A percentile compares a stretch with the other conserved stretches of the same genome.
Evolutionary conservation across 2,797 vertebrate genomes (phyloP).

Genomic region (Aselliscus stoliczkanus): DNA sequence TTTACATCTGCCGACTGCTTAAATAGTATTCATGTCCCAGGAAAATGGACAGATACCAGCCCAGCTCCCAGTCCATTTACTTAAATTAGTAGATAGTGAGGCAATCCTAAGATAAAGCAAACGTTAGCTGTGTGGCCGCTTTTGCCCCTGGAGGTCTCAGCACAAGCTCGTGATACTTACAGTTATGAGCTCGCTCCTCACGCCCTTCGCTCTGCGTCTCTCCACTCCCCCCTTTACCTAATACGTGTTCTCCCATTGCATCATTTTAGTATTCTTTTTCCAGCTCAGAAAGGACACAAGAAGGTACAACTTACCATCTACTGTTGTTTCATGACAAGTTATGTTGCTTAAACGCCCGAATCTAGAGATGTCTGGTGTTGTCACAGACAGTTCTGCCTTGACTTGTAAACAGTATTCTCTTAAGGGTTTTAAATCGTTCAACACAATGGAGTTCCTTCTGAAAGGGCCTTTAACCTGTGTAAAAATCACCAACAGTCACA

Average conservation of each 20-base stretch:
- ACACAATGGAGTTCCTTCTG: not conserved
- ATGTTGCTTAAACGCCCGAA: conserved; percentile 50
- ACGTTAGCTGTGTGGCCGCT: rapidly evolving
- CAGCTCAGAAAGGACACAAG: not conserved
- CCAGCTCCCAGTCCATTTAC: rapidly evolving
- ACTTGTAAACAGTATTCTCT: conserved; percentile 78
- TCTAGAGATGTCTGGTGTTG: rapidly evolving
- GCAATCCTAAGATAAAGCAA: not conserved
- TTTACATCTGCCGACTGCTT: not conserved
- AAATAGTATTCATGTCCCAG: not conserved
- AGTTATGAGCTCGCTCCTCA: too few relatives aligned
- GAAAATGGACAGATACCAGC: not conserved
- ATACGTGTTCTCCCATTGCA: not conserved
- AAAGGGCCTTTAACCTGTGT: conserved; percentile 35
- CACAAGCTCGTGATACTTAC: rapidly evolving
- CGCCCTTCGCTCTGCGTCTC: not conserved
- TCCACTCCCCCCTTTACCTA: too few relatives aligned
- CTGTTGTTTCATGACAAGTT: conserved; percentile 68
- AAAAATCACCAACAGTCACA: not conserved
- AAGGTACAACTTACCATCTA: conserved; percentile 4
- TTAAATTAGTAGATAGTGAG: too few relatives aligned
- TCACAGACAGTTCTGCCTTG: not conserved
- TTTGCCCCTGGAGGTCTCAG: not conserved
- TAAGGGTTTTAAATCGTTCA: conserved; percentile 69
- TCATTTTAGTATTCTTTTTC: not conserved